Conservation (phyloP, 2,888 invertebrate genomes). For the Mythimna impura region DNA sequence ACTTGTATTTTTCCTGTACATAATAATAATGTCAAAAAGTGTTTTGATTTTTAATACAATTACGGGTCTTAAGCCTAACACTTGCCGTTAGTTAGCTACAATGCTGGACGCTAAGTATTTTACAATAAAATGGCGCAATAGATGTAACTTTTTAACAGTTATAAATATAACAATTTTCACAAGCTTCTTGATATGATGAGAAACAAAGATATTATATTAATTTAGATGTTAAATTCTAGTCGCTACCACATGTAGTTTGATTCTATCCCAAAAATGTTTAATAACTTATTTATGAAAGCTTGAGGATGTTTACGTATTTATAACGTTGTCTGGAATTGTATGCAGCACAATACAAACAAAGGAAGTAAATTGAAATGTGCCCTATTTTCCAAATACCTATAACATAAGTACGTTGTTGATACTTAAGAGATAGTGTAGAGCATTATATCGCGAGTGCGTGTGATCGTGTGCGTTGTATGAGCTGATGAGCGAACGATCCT, state of each 20-base stretch:
- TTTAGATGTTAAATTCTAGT: conserved; percentile 59
- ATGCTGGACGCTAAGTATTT: conserved; percentile 57
- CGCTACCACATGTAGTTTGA: conserved; percentile 50
- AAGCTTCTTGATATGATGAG: conserved; percentile 39
- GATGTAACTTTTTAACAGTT: conserved; percentile 32
- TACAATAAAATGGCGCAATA: conserved; percentile 61
- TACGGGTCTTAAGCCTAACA: conserved; percentile 74
- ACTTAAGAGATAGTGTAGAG: conserved; percentile 57
- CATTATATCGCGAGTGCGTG: conserved; percentile 60
- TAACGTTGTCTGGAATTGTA: conserved; percentile 44
- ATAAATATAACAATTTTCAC: conserved; percentile 54
- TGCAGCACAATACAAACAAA: conserved; percentile 56
- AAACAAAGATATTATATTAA: conserved; percentile 43
- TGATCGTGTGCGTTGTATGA: conserved; percentile 48
- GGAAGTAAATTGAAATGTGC: conserved; percentile 53
- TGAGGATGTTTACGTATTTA: conserved; percentile 60
- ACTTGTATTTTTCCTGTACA: conserved; percentile 65
- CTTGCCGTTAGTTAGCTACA: conserved; percentile 61
- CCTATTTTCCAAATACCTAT: conserved; percentile 55
- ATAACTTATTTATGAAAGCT: conserved; percentile 48
- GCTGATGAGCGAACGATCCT: conserved; percentile 45
- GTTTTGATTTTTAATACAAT: conserved; percentile 68
- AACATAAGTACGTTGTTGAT: conserved; percentile 55
- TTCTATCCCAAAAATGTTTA: conserved; percentile 48
- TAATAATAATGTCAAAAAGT: conserved; percentile 58